These are phyloP conservation scores for Entelurus aequoreus DNA, from an alignment of 2,113 vertebrate genomes.

Conservation along the genomic window DNA sequence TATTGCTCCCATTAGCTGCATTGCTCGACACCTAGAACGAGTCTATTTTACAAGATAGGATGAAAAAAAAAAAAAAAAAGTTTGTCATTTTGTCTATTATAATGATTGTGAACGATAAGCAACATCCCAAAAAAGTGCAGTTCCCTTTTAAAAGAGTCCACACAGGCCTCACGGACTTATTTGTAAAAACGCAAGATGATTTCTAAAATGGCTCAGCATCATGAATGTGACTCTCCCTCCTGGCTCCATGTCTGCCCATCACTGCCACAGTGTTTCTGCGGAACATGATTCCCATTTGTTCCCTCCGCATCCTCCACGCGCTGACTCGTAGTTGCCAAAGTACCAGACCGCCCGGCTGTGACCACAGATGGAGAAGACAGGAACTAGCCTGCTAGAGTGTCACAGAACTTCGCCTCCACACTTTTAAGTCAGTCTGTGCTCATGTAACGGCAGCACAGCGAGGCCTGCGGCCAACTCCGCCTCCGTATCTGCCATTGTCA, in stretches of 20 bases:
- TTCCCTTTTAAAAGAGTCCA: slow-evolving; percentile 26
- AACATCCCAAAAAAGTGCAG: no score
- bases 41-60: no score
- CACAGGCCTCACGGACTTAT: slow-evolving; percentile 42
- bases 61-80: no score
- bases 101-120: no score
- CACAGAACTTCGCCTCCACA: slow-evolving; percentile 54
- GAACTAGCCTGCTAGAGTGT: slow-evolving; percentile 36
- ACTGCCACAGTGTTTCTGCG: slow-evolving; percentile 40
- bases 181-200: slow-evolving; percentile 29
- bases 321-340: slow-evolving; percentile 41
- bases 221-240: slow-evolving; percentile 26
- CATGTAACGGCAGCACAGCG: slow-evolving; percentile 42
- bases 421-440: slow-evolving; percentile 54
- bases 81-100: no score
- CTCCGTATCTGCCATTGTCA: slow-evolving; percentile 49
- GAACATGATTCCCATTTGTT: slow-evolving; percentile 35
- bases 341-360: slow-evolving; percentile 41
- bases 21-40: no score
- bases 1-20: no score
- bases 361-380: slow-evolving; percentile 55
- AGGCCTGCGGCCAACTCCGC: slow-evolving; percentile 50
- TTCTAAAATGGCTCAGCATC: slow-evolving; percentile 24
- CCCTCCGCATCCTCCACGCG: slow-evolving; percentile 15
- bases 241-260: slow-evolving; percentile 23